Conservation (phyloP, 2,113 vertebrate genomes). For the Capreolus pygargus region DNA sequence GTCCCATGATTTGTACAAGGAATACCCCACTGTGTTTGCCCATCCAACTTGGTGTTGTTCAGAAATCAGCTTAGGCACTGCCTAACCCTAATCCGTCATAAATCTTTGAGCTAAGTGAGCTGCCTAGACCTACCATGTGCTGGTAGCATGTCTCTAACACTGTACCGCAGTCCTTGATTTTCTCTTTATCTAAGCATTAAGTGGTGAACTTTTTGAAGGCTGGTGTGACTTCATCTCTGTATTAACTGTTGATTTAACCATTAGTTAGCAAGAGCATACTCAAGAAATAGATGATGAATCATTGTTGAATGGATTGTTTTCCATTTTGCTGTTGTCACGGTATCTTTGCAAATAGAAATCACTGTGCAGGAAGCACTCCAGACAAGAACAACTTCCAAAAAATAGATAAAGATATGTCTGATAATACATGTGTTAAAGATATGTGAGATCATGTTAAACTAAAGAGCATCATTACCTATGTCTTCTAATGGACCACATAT, state of each 20-base stretch:
- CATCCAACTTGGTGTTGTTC: neutral
- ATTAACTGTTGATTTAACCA: neutral
- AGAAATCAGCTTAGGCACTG: neutral
- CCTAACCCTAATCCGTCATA: neutral
- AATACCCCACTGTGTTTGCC: too few species aligned
- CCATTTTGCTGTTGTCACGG: neutral
- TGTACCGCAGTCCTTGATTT: neutral
- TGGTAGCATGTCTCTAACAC: neutral
- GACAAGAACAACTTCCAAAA: neutral
- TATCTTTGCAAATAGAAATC: neutral
- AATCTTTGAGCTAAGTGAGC: neutral
- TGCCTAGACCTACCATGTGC: fast-evolving
- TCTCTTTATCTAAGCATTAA: neutral
- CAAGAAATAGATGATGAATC: neutral
- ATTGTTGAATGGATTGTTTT: neutral
- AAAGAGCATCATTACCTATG: neutral
- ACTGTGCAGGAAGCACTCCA: neutral
- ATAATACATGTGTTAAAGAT: neutral
- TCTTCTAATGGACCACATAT: neutral
- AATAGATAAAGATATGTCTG: neutral
- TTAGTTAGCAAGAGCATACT: neutral
- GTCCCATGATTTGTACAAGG: neutral
- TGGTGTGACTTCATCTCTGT: fast-evolving
- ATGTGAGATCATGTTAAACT: neutral
- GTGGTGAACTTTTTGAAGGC: neutral